Percentiles rank a stretch among this genome's conserved stretches.
Evolutionary conservation across 2,113 vertebrate genomes (phyloP).

Genomic region (Furnarius figulus): DNA sequence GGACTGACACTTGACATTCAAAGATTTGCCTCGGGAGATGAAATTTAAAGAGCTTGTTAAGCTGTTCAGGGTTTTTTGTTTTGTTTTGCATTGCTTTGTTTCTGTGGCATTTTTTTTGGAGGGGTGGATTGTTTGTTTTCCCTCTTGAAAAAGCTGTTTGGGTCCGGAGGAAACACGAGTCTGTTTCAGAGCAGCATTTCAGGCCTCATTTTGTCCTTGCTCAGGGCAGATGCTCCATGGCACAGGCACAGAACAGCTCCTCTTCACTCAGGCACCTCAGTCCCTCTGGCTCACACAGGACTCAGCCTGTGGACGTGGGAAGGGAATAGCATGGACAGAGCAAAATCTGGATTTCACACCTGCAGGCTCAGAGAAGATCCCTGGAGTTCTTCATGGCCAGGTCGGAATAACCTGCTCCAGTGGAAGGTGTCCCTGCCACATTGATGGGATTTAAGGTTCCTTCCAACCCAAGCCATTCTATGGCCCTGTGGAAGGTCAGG

Average conservation of each 20-base stretch:
- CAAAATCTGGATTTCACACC: fast-evolving
- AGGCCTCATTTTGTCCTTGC: neutral
- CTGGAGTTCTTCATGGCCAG: neutral
- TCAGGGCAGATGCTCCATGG: neutral
- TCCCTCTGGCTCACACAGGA: neutral
- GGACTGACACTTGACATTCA: neutral
- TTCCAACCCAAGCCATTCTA: neutral
- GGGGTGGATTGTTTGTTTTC: neutral
- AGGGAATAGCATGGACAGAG: neutral
- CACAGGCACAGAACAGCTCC: neutral
- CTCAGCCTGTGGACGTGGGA: neutral
- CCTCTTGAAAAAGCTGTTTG: neutral
- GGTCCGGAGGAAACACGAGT: fast-evolving
- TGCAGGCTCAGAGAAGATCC: neutral
- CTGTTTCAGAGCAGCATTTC: neutral
- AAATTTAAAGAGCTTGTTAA: neutral
- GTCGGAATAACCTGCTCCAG: neutral
- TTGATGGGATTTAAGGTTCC: neutral
- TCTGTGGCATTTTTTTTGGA: neutral
- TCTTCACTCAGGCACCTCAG: fast-evolving
- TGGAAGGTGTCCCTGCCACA: neutral
- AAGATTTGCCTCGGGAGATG: neutral
- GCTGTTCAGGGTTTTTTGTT: neutral
- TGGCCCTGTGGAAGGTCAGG: neutral
- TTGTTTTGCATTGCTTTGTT: neutral